Evolutionary conservation across 1,140 invertebrate species (phyloP).

Genomic region (Drosophila orosa): DNA sequence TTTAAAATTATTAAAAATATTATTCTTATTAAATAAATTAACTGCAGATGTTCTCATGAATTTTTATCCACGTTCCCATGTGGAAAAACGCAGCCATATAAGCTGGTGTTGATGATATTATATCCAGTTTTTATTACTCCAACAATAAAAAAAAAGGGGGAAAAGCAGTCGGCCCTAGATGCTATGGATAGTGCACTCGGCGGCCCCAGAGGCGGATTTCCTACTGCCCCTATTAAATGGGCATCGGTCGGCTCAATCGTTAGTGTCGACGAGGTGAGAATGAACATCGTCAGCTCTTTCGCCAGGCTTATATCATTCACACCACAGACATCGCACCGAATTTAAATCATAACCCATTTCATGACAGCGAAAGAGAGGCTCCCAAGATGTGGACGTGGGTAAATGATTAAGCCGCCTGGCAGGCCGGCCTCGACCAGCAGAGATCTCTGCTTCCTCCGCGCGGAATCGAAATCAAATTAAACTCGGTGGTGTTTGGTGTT

Average conservation of each 20-base stretch:
- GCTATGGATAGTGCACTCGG: slow-evolving; percentile 24
- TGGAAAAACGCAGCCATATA: slow-evolving; percentile 2
- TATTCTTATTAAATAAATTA: background rate
- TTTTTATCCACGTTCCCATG: background rate
- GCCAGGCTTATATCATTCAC: slow-evolving; percentile 62
- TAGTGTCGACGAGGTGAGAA: slow-evolving; percentile 79
- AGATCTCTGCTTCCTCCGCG: slow-evolving; percentile 52
- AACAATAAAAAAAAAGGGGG: slow-evolving; percentile 9
- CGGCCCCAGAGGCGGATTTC: slow-evolving; percentile 42
- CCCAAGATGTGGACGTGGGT: slow-evolving; percentile 19
- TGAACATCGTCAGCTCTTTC: slow-evolving; percentile 72
- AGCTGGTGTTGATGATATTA: slow-evolving; percentile 24
- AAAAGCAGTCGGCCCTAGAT: slow-evolving; percentile 18
- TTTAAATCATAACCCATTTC: slow-evolving; percentile 42
- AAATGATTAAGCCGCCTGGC: slow-evolving; percentile 57
- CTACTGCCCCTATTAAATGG: slow-evolving; percentile 47
- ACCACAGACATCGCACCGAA: slow-evolving; percentile 21
- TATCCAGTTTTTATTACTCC: slow-evolving; percentile 11
- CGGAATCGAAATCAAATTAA: slow-evolving; percentile 81
- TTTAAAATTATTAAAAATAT: background rate
- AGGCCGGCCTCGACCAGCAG: slow-evolving; percentile 31
- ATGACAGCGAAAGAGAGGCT: slow-evolving; percentile 1
- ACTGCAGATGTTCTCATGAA: background rate
- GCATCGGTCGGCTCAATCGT: slow-evolving; percentile 58
- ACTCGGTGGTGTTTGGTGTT: slow-evolving; percentile 58